Evolutionary conservation across 2,113 vertebrate species (phyloP), one percentile per base, ranked within the genome.

Genomic region (Hippoglossus stenolepis): DNA sequence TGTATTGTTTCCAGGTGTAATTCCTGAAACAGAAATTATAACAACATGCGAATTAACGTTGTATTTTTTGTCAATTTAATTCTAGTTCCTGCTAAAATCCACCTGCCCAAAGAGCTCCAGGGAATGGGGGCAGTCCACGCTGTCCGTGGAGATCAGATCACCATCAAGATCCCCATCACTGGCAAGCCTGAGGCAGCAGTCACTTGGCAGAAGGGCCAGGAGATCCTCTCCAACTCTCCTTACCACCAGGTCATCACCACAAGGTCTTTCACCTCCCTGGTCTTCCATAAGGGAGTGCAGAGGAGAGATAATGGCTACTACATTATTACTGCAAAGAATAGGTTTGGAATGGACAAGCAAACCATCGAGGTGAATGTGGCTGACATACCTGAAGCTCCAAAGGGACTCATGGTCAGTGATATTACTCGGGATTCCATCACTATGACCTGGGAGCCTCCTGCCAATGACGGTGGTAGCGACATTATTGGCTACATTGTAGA

Each of bases 161-260:
- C 96, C 89, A 97, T 99, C 90, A 99, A 99, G 92, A 99, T 99
- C 80, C 98, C 98, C 51, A 98, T 99, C 91, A 96, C 96, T 70
- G 98, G 98, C 87, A 99, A 98, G 85, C 98, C 98, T 21, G 94
- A 96, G 76, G 97, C 98, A 1, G 95, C 96, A 79, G 93, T 99
- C 85, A 97, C 94, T 64, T 99, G 98, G 98, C 98, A 99, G 90
- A 99, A 99, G 93, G 98, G 98, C 85, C 97, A 98, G 93, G 98
- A 99, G 90, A 96, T 99, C 76, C 96, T 99, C 0, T 96, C 97
- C 80, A 99, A 96, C 79, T 98, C 97, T 77, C 92, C 94, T 60
- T 94, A 97, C 75, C 95, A 98, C 89, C 98, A 99, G 96, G 97
- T 99, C 65, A 99, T 99, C 87, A 96, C 96, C 70, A 99, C 98